phyloP scores from a whole-genome alignment of 2,888 invertebrate species.

The Drosophila picticornis region DNA sequence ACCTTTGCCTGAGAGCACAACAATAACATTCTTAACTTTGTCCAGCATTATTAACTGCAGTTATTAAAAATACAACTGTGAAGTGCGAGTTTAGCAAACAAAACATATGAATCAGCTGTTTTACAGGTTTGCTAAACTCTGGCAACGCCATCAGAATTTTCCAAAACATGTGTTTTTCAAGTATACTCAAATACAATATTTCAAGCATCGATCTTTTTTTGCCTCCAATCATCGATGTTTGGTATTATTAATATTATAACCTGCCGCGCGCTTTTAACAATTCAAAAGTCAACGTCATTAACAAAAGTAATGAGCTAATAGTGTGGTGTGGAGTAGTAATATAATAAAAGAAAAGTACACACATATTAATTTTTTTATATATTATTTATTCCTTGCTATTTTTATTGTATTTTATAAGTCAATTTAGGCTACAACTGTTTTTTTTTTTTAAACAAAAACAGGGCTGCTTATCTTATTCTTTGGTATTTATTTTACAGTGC shows the following conservation, averaged over 20 bases:
- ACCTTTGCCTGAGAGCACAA: constrained; percentile 99
- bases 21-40: constrained; percentile 92
- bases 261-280: background rate
- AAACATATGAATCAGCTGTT: constrained; percentile 43
- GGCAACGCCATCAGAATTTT: background rate
- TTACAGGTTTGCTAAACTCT: constrained; percentile 7
- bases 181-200: background rate
- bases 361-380: background rate
- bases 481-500: background rate
- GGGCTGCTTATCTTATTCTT: background rate
- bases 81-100: constrained; percentile 12
- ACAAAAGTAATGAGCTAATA: too few relatives aligned
- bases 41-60: constrained; percentile 88
- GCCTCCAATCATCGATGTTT: background rate
- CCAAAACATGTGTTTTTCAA: background rate
- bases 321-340: background rate
- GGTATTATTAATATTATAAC: background rate
- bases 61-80: constrained; percentile 5
- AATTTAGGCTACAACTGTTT: background rate
- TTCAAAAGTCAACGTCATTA: background rate
- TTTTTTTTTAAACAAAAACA: background rate
- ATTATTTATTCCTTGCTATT: background rate
- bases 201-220: background rate
- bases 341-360: background rate
- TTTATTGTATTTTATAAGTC: background rate